These are phyloP conservation scores for Strix uralensis DNA, from an alignment of 2,113 vertebrate species.

Conservation along the genomic window DNA sequence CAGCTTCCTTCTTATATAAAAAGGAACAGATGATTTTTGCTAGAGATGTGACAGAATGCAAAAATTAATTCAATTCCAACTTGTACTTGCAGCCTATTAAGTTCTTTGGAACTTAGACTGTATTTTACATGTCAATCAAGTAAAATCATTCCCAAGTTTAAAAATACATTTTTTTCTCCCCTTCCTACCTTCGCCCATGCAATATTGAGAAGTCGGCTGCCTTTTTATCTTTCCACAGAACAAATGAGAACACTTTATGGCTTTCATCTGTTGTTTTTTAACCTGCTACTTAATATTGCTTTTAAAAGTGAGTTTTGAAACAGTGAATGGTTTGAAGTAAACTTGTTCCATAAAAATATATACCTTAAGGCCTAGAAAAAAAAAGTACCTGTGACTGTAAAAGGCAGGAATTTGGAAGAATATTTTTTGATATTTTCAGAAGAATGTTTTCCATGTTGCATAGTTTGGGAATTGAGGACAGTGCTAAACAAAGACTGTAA, in stretches of 20 bases:
- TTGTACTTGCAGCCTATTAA: not conserved
- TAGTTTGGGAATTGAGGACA: conserved; percentile 4
- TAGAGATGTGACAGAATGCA: not conserved
- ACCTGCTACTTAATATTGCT: not conserved
- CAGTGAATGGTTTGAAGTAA: not conserved
- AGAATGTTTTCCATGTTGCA: not conserved
- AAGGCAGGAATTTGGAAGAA: not conserved
- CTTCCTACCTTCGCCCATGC: not conserved
- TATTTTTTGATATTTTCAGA: not conserved
- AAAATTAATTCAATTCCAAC: conserved; percentile 23
- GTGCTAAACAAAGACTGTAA: not conserved
- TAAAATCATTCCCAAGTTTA: not conserved
- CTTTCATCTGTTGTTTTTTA: conserved; percentile 1
- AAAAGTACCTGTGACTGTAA: not conserved
- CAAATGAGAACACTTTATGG: not conserved
- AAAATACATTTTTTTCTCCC: not conserved
- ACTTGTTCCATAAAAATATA: not conserved
- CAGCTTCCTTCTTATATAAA: not conserved
- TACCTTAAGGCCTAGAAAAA: not conserved
- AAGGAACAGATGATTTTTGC: not conserved
- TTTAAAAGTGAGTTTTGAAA: conserved; percentile 6
- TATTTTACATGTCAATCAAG: conserved; percentile 26
- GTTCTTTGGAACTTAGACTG: not conserved
- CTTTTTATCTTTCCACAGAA: conserved; percentile 15
- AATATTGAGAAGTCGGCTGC: not conserved